Conservation (phyloP, 2,888 invertebrate genomes). For the Neuroscelio doddi region DNA sequence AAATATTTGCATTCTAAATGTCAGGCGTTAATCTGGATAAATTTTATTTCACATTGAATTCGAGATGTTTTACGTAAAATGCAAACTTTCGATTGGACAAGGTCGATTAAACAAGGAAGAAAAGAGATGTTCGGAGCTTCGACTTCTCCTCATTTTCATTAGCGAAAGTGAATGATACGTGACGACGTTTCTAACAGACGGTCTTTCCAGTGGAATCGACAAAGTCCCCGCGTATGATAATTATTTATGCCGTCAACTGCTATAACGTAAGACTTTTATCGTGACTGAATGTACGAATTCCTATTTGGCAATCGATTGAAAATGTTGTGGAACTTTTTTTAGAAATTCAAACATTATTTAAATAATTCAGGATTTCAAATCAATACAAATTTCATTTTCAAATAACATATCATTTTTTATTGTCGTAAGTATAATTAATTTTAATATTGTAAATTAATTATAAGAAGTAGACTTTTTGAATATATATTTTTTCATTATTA, state of each 20-base stretch:
- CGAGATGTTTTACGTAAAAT: constrained; percentile 40
- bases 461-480: no score
- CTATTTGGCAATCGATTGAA: constrained; percentile 13
- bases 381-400: no score
- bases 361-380: no score
- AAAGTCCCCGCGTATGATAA: constrained; percentile 15
- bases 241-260: constrained; percentile 31
- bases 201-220: constrained; percentile 33
- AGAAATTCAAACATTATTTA: no score
- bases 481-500: no score
- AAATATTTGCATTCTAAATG: constrained; percentile 35
- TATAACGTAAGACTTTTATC: constrained; percentile 25
- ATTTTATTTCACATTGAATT: constrained; percentile 16
- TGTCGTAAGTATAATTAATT: no score
- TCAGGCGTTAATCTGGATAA: constrained; percentile 6
- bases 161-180: constrained; percentile 70
- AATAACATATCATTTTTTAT: no score
- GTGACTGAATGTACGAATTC: constrained; percentile 20
- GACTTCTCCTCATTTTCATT: constrained; percentile 62
- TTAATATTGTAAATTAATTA: no score
- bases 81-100: constrained; percentile 42
- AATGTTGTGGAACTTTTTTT: not conserved
- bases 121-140: constrained; percentile 39
- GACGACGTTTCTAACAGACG: constrained; percentile 63
- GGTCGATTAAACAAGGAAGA: constrained; percentile 36